Conservation (phyloP, 2,113 vertebrate species). For the Puntigrus tetrazona region DNA sequence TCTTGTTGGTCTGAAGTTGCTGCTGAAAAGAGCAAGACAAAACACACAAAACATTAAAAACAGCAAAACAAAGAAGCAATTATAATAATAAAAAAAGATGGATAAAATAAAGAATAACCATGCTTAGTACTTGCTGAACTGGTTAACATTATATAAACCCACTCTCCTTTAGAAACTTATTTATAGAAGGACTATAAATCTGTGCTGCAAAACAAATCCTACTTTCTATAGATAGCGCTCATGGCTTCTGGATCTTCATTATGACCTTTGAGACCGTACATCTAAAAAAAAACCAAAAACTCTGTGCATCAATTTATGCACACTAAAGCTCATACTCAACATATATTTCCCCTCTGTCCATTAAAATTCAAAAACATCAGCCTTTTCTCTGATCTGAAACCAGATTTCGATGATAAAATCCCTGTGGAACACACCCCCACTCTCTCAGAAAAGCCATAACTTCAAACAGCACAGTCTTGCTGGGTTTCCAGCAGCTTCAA, state of each 20-base stretch:
- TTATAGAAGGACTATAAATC: constrained; percentile 21
- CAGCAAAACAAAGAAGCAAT: neutral
- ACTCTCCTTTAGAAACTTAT: constrained; percentile 24
- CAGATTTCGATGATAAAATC: constrained; percentile 21
- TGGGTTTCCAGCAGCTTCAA: neutral
- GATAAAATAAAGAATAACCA: constrained; percentile 13
- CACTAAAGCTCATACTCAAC: neutral
- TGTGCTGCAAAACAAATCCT: constrained; percentile 10
- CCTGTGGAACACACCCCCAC: neutral
- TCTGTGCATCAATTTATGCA: neutral
- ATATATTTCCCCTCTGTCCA: constrained; percentile 1
- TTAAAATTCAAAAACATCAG: constrained; percentile 24
- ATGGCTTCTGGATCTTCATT: neutral
- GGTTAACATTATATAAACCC: constrained; percentile 46
- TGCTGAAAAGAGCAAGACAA: no score
- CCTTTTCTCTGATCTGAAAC: constrained; percentile 4
- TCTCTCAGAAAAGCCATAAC: neutral
- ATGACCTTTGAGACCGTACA: neutral
- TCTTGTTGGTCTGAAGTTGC: no score
- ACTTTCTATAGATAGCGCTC: constrained; percentile 17
- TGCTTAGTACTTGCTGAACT: constrained; percentile 41
- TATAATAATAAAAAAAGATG: neutral
- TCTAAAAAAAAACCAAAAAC: neutral
- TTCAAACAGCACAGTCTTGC: neutral
- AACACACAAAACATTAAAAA: neutral